phyloP scores from a whole-genome alignment of 1,140 invertebrate genomes.

The Apis florea region DNA sequence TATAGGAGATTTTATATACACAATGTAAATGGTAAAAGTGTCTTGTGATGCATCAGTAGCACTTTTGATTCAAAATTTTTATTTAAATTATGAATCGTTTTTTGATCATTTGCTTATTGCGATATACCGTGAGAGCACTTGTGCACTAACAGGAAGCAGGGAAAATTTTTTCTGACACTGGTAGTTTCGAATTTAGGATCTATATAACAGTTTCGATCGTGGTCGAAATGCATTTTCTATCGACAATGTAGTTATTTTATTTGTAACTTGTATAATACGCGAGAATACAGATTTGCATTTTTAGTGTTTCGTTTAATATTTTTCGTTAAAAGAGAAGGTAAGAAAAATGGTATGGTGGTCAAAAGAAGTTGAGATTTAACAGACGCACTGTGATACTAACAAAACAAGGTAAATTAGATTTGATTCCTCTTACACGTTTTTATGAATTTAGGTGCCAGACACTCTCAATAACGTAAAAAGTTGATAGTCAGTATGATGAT shows the following conservation, averaged over 20 bases:
- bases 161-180: conserved; percentile 33
- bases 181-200: conserved; percentile 45
- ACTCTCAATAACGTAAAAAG: conserved; percentile 76
- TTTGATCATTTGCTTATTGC: conserved; percentile 49
- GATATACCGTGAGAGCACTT: conserved; percentile 53
- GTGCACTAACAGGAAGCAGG: conserved; percentile 46
- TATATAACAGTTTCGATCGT: conserved; percentile 27
- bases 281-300: conserved; percentile 40
- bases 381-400: conserved; percentile 74
- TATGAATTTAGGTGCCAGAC: conserved; percentile 81
- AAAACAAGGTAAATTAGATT: conserved; percentile 75
- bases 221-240: conserved; percentile 32
- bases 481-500: conserved; percentile 79
- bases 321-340: conserved; percentile 54
- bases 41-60: conserved; percentile 56
- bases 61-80: conserved; percentile 31
- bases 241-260: conserved; percentile 31
- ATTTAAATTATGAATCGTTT: conserved; percentile 23
- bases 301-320: conserved; percentile 36
- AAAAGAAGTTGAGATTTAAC: conserved; percentile 59
- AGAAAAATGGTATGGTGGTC: conserved; percentile 52
- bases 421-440: conserved; percentile 79
- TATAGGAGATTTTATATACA: conserved; percentile 49
- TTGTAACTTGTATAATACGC: conserved; percentile 33
- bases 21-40: conserved; percentile 50